Evolutionary conservation across 1,140 invertebrate species (phyloP).

Genomic region (Drosophila persimilis): DNA sequence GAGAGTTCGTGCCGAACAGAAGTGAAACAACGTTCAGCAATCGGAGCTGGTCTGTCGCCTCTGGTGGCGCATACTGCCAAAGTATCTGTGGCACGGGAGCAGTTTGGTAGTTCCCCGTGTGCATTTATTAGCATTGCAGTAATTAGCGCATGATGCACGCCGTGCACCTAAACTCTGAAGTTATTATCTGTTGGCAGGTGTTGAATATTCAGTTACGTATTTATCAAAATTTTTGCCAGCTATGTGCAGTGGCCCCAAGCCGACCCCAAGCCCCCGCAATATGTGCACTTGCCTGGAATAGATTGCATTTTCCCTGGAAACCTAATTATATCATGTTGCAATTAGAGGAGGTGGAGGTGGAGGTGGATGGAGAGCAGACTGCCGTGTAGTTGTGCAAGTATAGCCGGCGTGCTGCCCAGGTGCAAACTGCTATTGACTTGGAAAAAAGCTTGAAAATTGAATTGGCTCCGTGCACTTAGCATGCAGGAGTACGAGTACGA

Average conservation of each 20-base stretch:
- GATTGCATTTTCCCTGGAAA: constrained; percentile 64
- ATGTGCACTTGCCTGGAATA: constrained; percentile 60
- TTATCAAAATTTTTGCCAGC: constrained; percentile 25
- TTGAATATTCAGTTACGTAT: constrained; percentile 18
- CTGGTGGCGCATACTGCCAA: not conserved
- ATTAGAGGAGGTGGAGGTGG: constrained; percentile 43
- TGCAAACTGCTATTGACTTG: constrained; percentile 39
- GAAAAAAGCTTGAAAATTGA: constrained; percentile 57
- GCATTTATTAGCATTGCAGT: constrained; percentile 10
- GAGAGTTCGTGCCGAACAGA: not conserved
- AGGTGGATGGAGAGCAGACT: not conserved
- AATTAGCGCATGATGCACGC: constrained; percentile 31
- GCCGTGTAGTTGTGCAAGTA: not conserved
- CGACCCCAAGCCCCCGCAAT: constrained; percentile 18
- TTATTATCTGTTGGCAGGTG: constrained; percentile 14
- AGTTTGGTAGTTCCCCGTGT: constrained; percentile 11
- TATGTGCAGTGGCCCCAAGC: constrained; percentile 8
- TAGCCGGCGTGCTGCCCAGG: constrained; percentile 5
- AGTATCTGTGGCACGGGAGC: not conserved
- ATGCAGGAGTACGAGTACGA: constrained; percentile 8
- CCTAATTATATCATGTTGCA: constrained; percentile 74
- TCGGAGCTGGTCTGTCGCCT: not conserved
- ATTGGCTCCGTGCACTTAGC: constrained; percentile 71
- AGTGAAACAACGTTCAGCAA: constrained; percentile 2
- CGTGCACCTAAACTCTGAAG: constrained; percentile 12